phyloP scores from a whole-genome alignment of 2,797 vertebrate genomes.

The Merluccius polli region DNA sequence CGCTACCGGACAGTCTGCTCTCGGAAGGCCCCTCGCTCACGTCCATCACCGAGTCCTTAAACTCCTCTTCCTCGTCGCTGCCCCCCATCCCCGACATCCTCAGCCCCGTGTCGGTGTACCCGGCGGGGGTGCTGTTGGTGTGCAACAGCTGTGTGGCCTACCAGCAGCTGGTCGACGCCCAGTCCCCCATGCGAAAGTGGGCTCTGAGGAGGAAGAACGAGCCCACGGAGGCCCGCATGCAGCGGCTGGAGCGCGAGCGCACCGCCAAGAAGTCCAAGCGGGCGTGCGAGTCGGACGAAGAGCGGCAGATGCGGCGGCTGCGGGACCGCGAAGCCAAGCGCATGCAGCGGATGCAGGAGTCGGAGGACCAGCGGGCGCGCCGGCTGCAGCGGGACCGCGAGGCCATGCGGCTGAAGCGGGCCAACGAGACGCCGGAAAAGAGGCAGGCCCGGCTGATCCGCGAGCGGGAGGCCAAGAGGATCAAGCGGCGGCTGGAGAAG shows the following conservation, averaged over 20 bases:
- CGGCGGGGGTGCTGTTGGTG: constrained; percentile 89
- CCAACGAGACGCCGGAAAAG: constrained; percentile 95
- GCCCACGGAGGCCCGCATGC: constrained; percentile 83
- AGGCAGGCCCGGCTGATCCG: constrained; percentile 91
- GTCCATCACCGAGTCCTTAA: constrained; percentile 70
- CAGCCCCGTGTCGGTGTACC: constrained; percentile 79
- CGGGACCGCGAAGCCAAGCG: constrained; percentile 95
- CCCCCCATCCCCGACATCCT: constrained; percentile 76
- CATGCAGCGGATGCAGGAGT: constrained; percentile 94
- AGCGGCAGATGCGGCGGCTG: constrained; percentile 86
- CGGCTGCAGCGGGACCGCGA: constrained; percentile 93
- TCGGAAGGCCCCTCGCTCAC: constrained; percentile 69
- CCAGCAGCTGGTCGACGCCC: constrained; percentile 85
- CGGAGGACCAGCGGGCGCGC: constrained; percentile 88
- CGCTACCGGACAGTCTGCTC: constrained; percentile 69
- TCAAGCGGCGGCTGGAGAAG: constrained; percentile 94
- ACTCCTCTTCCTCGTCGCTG: constrained; percentile 66
- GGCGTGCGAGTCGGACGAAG: constrained; percentile 88
- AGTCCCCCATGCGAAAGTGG: constrained; percentile 86
- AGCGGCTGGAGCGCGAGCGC: constrained; percentile 92
- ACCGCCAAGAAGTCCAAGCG: constrained; percentile 94
- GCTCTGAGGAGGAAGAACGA: constrained; percentile 89
- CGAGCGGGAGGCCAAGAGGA: constrained; percentile 92
- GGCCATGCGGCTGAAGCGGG: constrained; percentile 92
- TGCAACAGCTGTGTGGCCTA: constrained; percentile 95